Evolutionary conservation across 2,888 invertebrate species (phyloP).

Genomic region (Eupithecia tripunctaria): DNA sequence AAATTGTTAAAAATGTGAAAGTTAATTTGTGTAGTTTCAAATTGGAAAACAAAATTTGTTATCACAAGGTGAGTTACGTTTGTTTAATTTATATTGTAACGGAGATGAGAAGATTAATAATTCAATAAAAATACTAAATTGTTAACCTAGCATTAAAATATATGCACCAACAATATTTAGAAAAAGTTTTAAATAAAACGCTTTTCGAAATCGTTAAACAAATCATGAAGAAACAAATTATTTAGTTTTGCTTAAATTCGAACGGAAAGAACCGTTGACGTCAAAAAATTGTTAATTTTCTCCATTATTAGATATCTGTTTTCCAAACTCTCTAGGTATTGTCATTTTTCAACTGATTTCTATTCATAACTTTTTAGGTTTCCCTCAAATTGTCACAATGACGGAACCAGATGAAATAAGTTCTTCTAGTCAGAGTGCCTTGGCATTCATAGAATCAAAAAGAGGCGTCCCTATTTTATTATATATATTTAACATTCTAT

Average conservation of each 20-base stretch:
- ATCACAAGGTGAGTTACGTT: slow-evolving; percentile 5
- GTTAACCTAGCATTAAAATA: neutral
- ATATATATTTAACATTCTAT: neutral
- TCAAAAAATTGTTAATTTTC: neutral
- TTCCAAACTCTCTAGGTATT: neutral
- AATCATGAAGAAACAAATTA: too few relatives aligned
- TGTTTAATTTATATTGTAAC: neutral
- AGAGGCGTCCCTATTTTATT: neutral
- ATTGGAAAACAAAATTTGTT: too few relatives aligned
- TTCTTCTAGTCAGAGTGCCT: neutral
- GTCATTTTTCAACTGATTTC: neutral
- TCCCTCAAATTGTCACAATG: neutral
- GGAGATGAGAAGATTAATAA: neutral
- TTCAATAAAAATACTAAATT: neutral
- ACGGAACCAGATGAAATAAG: neutral
- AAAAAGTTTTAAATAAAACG: neutral
- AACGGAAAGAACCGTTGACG: too few relatives aligned
- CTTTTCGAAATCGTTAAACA: too few relatives aligned
- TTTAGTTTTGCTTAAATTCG: too few relatives aligned
- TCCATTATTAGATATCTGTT: neutral
- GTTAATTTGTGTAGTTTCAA: too few relatives aligned
- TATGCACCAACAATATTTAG: neutral
- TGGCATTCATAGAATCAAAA: neutral
- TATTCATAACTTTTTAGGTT: neutral
- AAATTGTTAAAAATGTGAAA: too few relatives aligned